A percentile compares a stretch with the other conserved stretches of the same genome.
Conservation (phyloP, 2,888 invertebrate genomes). For the Habroteleia sp. region DNA sequence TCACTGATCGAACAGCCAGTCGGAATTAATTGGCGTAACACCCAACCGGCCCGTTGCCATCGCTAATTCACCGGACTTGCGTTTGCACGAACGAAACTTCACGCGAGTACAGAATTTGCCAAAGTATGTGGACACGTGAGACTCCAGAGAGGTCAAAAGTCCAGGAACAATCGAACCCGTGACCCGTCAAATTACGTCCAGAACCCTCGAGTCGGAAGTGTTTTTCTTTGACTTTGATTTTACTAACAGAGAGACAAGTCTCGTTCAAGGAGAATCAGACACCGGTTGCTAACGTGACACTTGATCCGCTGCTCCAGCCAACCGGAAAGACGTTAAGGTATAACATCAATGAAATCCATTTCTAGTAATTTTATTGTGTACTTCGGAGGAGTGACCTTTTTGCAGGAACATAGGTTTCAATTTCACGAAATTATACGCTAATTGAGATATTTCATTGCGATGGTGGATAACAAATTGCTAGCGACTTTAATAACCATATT, state of each 20-base stretch:
- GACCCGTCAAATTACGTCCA: constrained; percentile 1
- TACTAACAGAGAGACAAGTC: too few relatives aligned
- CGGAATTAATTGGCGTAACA: constrained; percentile 65
- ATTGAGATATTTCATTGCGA: constrained; percentile 23
- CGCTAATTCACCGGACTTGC: constrained; percentile 35
- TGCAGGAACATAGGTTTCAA: constrained; percentile 1
- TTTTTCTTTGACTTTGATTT: constrained; percentile 23
- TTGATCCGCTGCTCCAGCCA: constrained; percentile 21
- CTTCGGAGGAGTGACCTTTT: background rate
- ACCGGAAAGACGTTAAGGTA: constrained; percentile 34
- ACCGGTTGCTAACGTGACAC: constrained; percentile 15
- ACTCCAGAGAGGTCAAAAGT: too few relatives aligned
- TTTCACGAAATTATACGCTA: constrained; percentile 16
- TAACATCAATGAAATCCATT: constrained; percentile 37
- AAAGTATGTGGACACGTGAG: constrained; percentile 12
- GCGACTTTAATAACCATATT: too few relatives aligned
- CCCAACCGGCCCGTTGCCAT: constrained; percentile 34
- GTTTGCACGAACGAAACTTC: constrained; percentile 23
- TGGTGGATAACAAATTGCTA: too few relatives aligned
- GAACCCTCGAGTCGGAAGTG: background rate
- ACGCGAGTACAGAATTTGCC: constrained; percentile 25
- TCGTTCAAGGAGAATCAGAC: too few relatives aligned
- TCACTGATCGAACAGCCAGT: constrained; percentile 57
- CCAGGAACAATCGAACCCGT: too few relatives aligned
- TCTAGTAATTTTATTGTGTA: too few relatives aligned